A percentile compares a stretch with the other conserved stretches of the same genome.
Conservation (phyloP, 2,888 invertebrate species). For the Acanthosepion esculentum region DNA sequence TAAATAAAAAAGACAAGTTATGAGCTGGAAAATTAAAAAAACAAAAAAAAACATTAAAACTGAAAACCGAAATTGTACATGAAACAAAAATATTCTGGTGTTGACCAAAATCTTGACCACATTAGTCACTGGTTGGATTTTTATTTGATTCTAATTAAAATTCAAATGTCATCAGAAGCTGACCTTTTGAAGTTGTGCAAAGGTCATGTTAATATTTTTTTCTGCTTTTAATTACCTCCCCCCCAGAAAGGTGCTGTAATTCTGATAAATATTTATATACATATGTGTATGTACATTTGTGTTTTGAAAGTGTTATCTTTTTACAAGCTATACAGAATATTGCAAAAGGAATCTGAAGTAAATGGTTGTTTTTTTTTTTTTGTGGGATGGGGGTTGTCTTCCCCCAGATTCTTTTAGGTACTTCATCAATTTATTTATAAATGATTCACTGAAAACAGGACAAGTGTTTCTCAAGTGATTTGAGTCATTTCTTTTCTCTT, state of each 20-base stretch:
- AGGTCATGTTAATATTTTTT: background rate
- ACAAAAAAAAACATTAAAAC: background rate
- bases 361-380: background rate
- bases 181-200: background rate
- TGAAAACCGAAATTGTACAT: background rate
- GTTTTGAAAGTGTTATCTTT: background rate
- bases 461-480: background rate
- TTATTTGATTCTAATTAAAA: background rate
- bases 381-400: too few species aligned
- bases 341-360: background rate
- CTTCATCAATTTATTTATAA: background rate
- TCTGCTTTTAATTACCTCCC: background rate
- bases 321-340: background rate
- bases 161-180: background rate
- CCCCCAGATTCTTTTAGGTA: background rate
- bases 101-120: background rate
- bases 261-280: conserved; percentile 25
- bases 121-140: background rate
- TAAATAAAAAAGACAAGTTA: too few species aligned
- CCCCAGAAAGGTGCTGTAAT: background rate
- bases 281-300: background rate
- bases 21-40: background rate
- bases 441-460: background rate
- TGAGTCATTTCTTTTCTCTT: too few species aligned
- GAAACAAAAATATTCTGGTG: background rate